These are phyloP conservation scores for Megaceryle torquata DNA, from an alignment of 2,113 vertebrate genomes.

Conservation along the genomic window DNA sequence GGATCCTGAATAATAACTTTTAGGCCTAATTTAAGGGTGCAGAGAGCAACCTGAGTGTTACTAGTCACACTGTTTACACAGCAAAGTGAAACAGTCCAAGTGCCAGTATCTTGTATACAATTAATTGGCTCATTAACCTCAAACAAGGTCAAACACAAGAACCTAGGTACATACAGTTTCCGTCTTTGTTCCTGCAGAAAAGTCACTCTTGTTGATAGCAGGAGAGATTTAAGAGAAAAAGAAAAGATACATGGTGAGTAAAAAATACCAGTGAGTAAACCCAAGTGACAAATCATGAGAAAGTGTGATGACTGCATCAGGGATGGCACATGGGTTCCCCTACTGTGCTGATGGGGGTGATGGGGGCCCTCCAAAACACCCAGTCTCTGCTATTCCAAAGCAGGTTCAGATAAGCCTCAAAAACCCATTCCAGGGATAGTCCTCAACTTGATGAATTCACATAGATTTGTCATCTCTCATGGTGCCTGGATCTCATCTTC, in stretches of 20 bases:
- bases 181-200: neutral
- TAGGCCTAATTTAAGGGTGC: neutral
- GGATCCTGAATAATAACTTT: neutral
- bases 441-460: neutral
- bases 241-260: rapidly evolving
- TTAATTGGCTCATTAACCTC: neutral
- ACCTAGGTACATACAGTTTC: neutral
- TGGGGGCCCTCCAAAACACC: neutral
- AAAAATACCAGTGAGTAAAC: neutral
- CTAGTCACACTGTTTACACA: neutral
- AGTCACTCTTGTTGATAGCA: neutral
- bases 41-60: neutral
- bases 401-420: neutral
- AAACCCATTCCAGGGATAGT: neutral
- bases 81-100: neutral
- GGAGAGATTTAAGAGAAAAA: neutral
- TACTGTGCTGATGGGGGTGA: neutral
- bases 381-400: neutral
- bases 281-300: neutral
- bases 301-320: neutral
- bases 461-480: neutral
- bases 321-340: neutral
- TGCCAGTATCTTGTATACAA: neutral
- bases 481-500: neutral
- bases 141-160: neutral